phyloP scores from a whole-genome alignment of 2,888 invertebrate species.

The Eupithecia insigniata region DNA sequence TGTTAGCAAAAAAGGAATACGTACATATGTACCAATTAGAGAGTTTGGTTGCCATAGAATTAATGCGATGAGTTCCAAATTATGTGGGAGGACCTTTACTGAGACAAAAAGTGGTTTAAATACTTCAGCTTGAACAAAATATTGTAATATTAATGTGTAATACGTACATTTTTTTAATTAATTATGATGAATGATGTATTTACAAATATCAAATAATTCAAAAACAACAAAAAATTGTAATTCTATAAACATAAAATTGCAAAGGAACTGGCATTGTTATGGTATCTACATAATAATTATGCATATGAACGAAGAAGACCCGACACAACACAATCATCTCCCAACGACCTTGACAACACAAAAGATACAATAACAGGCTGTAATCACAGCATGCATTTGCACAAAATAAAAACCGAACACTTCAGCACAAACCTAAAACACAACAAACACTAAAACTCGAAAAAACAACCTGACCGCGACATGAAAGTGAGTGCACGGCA shows the following conservation, averaged over 20 bases:
- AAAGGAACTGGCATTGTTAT: constrained; percentile 14
- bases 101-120: background rate
- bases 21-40: background rate
- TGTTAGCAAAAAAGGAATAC: background rate
- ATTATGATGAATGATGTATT: background rate
- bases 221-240: background rate
- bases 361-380: constrained; percentile 32
- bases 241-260: background rate
- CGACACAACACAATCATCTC: constrained; percentile 31
- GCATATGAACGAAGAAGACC: constrained; percentile 34
- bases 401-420: constrained; percentile 29
- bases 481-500: constrained; percentile 76
- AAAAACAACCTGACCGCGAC: constrained; percentile 79
- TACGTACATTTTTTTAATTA: background rate
- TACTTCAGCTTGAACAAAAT: background rate
- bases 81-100: constrained; percentile 7
- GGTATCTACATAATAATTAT: constrained; percentile 21
- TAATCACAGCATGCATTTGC: constrained; percentile 10
- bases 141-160: background rate
- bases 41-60: constrained; percentile 2
- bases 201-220: background rate
- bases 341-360: constrained; percentile 40
- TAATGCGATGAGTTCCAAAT: background rate
- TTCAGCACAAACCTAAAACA: constrained; percentile 45
- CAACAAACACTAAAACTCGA: constrained; percentile 59